A percentile compares a stretch with the other conserved stretches of the same genome.
Evolutionary conservation across 2,113 vertebrate species (phyloP).

Genomic region (Lagopus leucura): DNA sequence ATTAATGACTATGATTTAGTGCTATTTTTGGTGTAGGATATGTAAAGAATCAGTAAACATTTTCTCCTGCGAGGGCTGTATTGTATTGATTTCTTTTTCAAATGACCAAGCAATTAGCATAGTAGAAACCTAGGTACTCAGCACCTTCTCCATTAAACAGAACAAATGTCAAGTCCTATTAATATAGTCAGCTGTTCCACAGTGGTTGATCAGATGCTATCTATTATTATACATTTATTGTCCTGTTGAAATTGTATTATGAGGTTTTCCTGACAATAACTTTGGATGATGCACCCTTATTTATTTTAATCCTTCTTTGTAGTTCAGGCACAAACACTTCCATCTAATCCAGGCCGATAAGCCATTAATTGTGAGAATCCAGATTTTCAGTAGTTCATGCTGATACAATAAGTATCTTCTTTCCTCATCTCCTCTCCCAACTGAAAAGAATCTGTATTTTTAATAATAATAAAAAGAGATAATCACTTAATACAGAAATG

Average conservation of each 20-base stretch:
- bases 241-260: constrained; percentile 63
- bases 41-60: constrained; percentile 37
- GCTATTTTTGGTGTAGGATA: constrained; percentile 7
- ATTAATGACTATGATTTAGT: constrained; percentile 35
- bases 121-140: constrained; percentile 55
- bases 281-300: background rate
- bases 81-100: constrained; percentile 51
- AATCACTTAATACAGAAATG: constrained; percentile 84
- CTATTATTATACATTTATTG: constrained; percentile 66
- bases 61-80: constrained; percentile 14
- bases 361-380: constrained; percentile 71
- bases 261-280: constrained; percentile 65
- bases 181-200: constrained; percentile 63
- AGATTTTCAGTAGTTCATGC: constrained; percentile 32
- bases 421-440: background rate
- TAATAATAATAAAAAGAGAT: constrained; percentile 82
- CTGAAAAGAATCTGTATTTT: constrained; percentile 68
- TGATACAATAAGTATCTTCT: constrained; percentile 58
- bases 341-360: constrained; percentile 70
- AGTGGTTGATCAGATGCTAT: constrained; percentile 56
- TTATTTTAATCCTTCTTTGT: constrained; percentile 53
- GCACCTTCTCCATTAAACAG: constrained; percentile 59
- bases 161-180: constrained; percentile 64
- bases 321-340: constrained; percentile 76
- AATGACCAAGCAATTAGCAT: constrained; percentile 67